Conservation (phyloP, 2,888 invertebrate genomes). For the Xylota sylvarum region DNA sequence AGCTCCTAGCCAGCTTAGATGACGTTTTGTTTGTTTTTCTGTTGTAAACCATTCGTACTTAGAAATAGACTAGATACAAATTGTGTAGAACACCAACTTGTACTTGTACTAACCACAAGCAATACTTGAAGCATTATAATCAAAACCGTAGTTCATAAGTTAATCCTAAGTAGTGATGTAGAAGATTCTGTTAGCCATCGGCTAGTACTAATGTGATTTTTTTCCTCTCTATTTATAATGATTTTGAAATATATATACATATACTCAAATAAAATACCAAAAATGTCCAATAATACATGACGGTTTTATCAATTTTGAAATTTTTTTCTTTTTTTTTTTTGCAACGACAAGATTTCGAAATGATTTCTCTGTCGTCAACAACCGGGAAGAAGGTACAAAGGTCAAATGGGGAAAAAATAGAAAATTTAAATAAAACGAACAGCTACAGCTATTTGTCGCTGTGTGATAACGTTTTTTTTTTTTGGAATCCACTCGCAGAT, state of each 20-base stretch:
- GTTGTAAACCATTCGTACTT: constrained; percentile 42
- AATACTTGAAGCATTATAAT: constrained; percentile 70
- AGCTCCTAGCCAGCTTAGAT: constrained; percentile 3
- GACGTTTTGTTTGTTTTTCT: constrained; percentile 13
- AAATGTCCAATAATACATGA: constrained; percentile 29
- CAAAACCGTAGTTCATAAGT: constrained; percentile 69
- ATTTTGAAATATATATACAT: constrained; percentile 44
- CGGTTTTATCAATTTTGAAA: constrained; percentile 34
- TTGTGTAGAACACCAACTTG: constrained; percentile 17
- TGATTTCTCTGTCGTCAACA: constrained; percentile 48
- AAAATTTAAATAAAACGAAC: constrained; percentile 22
- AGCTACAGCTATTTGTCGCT: constrained; percentile 23
- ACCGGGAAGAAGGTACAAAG: constrained; percentile 50
- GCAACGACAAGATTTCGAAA: constrained; percentile 4
- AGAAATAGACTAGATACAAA: constrained; percentile 27
- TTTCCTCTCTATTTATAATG: constrained; percentile 71
- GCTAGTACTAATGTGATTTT: constrained; percentile 67
- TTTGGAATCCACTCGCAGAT: constrained; percentile 30
- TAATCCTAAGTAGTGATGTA: constrained; percentile 68
- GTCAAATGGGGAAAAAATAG: constrained; percentile 18
- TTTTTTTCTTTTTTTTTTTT: neutral
- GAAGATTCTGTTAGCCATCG: constrained; percentile 46
- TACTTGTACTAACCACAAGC: constrained; percentile 42
- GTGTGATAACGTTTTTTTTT: constrained; percentile 49
- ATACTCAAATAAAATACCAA: constrained; percentile 66